phyloP scores from a whole-genome alignment of 2,888 invertebrate species.

The Tetranychus truncatus region DNA sequence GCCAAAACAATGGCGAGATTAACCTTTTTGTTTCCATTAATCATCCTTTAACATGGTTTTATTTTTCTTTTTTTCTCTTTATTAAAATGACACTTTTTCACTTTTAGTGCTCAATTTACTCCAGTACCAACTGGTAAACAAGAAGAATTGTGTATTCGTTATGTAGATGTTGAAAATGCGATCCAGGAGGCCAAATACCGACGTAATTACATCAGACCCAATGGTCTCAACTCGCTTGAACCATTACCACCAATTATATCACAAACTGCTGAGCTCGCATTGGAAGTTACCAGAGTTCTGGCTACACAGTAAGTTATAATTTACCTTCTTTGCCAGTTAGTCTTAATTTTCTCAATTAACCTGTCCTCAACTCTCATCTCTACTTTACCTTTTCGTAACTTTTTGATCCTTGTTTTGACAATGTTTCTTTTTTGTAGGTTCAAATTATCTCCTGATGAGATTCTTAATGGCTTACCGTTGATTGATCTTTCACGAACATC shows the following conservation, averaged over 20 bases:
- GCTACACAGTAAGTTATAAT: constrained; percentile 13
- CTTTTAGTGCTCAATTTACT: background rate
- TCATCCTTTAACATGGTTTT: background rate
- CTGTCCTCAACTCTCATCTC: constrained; percentile 7
- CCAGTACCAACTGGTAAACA: constrained; percentile 8
- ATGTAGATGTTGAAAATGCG: constrained; percentile 22
- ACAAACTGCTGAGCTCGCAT: constrained; percentile 38
- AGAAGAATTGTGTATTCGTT: constrained; percentile 22
- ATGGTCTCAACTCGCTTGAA: constrained; percentile 42
- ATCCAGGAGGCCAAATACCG: constrained; percentile 18
- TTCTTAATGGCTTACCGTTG: constrained; percentile 30
- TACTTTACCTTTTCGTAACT: background rate
- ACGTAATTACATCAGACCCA: constrained; percentile 15
- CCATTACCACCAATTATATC: constrained; percentile 78
- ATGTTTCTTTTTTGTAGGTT: constrained; percentile 23
- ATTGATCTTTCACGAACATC: constrained; percentile 30
- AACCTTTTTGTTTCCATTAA: too few species aligned
- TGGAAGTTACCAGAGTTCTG: constrained; percentile 22
- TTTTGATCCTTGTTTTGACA: background rate
- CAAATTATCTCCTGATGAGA: constrained; percentile 28
- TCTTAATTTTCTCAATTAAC: background rate
- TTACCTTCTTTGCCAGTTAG: background rate
- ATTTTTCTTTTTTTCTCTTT: background rate
- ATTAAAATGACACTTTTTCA: background rate
- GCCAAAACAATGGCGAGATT: too few species aligned